Conservation (phyloP, 2,113 vertebrate genomes). For the Lophura nycthemera region DNA sequence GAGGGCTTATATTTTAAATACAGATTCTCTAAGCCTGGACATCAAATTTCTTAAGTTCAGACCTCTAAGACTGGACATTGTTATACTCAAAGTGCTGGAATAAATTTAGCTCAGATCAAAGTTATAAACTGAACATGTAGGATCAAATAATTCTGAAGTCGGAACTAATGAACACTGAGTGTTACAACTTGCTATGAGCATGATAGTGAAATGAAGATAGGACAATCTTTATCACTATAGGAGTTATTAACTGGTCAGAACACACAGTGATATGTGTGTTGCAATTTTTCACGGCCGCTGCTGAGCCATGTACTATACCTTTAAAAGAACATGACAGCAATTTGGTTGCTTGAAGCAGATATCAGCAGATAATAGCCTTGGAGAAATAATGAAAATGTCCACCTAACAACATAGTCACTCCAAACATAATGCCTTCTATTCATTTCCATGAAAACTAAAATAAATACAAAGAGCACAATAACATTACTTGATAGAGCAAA, state of each 20-base stretch:
- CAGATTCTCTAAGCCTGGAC: rapidly evolving
- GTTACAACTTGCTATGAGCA: rapidly evolving
- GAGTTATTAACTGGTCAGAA: background rate
- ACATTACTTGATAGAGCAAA: too few species aligned
- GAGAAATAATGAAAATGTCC: background rate
- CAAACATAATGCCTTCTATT: too few species aligned
- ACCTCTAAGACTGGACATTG: background rate
- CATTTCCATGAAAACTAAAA: too few species aligned
- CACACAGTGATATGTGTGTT: background rate
- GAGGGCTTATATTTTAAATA: background rate
- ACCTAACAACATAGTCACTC: background rate
- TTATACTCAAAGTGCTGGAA: background rate
- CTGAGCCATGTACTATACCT: rapidly evolving
- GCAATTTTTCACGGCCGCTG: background rate
- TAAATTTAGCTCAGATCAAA: background rate
- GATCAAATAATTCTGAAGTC: background rate
- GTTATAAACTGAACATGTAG: background rate
- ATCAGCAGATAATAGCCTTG: background rate
- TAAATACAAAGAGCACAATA: too few species aligned
- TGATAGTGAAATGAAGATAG: background rate
- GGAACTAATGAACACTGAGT: background rate
- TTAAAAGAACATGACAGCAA: background rate
- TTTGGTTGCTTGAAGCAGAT: background rate
- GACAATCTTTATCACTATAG: rapidly evolving
- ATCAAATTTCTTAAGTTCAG: background rate